Evolutionary conservation across 2,888 invertebrate species (phyloP).

Genomic region (Charanyca ferruginea): DNA sequence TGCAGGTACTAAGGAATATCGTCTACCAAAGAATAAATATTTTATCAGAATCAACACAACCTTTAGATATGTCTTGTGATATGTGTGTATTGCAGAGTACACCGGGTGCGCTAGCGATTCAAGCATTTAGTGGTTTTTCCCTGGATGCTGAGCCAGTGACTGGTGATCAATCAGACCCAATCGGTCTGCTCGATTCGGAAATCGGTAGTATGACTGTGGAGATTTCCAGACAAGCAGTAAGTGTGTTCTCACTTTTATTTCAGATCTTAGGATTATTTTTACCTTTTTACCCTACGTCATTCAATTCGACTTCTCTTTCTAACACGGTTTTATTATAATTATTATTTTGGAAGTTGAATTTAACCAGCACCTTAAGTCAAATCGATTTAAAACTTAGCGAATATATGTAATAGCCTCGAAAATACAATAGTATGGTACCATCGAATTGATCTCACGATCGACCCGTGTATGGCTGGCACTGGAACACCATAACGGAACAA

Average conservation of each 20-base stretch:
- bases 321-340: too few species aligned
- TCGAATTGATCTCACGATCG: too few species aligned
- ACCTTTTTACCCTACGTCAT: too few species aligned
- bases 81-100: slow-evolving; percentile 73
- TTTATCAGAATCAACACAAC: not conserved
- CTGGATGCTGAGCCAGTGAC: slow-evolving; percentile 73
- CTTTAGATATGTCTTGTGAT: not conserved
- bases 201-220: slow-evolving; percentile 77
- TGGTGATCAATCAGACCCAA: slow-evolving; percentile 79
- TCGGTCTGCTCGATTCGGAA: slow-evolving; percentile 82
- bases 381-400: too few species aligned
- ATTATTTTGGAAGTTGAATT: too few species aligned
- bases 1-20: slow-evolving; percentile 65
- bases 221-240: slow-evolving; percentile 78
- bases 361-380: too few species aligned
- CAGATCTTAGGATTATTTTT: too few species aligned
- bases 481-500: too few species aligned
- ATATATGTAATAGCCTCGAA: too few species aligned
- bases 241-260: slow-evolving; percentile 8
- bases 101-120: slow-evolving; percentile 73
- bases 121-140: slow-evolving; percentile 85
- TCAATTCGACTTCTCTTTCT: too few species aligned
- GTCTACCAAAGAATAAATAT: not conserved
- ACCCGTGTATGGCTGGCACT: too few species aligned
- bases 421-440: too few species aligned